Percentiles rank a stretch among this genome's conserved stretches.
Conservation (phyloP, 2,797 vertebrate species). For the Gobionotothen gibberifrons region DNA sequence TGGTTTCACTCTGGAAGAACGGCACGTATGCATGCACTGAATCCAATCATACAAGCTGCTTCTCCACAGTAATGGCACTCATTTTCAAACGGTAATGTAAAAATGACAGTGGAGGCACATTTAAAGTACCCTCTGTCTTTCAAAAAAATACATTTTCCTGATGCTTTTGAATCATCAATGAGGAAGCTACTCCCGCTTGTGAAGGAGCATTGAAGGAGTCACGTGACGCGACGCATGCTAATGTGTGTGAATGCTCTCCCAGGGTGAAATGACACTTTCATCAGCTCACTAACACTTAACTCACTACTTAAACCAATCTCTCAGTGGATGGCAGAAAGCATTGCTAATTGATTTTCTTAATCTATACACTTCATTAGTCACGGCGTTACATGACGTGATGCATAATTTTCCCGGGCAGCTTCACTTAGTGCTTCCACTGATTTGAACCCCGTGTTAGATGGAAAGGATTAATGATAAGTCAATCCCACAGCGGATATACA, state of each 20-base stretch:
- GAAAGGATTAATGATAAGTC: constrained; percentile 3
- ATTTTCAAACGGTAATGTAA: constrained; percentile 5
- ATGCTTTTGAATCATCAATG: background rate
- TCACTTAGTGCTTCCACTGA: constrained; percentile 9
- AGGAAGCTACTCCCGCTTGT: constrained; percentile 6
- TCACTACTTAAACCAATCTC: constrained; percentile 44
- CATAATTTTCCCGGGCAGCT: constrained; percentile 24
- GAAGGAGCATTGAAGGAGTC: background rate
- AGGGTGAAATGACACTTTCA: constrained; percentile 66
- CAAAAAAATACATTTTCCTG: background rate
- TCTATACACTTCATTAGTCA: constrained; percentile 44
- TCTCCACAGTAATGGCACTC: constrained; percentile 8
- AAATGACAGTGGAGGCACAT: background rate
- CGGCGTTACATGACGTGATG: constrained; percentile 21
- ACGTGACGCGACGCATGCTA: constrained; percentile 30
- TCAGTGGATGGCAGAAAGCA: constrained; percentile 20
- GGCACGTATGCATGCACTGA: constrained; percentile 4
- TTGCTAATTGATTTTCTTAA: constrained; percentile 45
- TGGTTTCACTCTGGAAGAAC: constrained; percentile 61
- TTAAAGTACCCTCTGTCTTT: background rate
- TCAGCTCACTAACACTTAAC: constrained; percentile 73
- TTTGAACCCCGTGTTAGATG: background rate
- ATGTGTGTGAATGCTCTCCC: constrained; percentile 46
- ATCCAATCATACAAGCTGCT: background rate
- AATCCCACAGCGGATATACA: background rate